phyloP scores from a whole-genome alignment of 1,140 invertebrate species.

The Aphis craccivora region DNA sequence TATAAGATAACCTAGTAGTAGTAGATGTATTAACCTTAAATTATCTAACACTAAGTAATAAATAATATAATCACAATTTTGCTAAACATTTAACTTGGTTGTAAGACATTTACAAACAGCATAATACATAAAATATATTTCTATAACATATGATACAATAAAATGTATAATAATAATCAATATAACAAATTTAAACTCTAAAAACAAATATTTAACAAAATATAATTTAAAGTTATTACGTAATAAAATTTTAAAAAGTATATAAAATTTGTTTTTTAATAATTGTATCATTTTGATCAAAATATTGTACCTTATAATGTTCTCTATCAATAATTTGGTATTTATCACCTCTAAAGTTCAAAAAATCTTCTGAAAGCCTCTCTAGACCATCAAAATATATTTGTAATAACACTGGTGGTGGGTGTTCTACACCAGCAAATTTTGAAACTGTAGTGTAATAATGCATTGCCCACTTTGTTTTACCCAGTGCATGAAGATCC shows the following conservation, averaged over 20 bases:
- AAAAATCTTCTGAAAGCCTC: conserved; percentile 60
- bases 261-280: conserved; percentile 54
- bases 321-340: conserved; percentile 61
- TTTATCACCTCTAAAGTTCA: conserved; percentile 60
- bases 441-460: conserved; percentile 61
- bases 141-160: background rate
- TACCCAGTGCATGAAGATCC: conserved; percentile 59
- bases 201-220: background rate
- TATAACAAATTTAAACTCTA: conserved; percentile 22
- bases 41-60: background rate
- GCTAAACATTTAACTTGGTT: background rate
- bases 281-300: conserved; percentile 8
- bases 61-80: background rate
- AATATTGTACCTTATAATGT: conserved; percentile 55
- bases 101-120: background rate
- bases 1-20: background rate
- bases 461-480: conserved; percentile 58
- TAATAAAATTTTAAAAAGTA: background rate
- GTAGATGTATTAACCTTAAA: background rate
- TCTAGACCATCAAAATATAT: conserved; percentile 60
- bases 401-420: conserved; percentile 60
- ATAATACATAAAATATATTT: conserved; percentile 3
- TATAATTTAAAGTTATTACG: background rate
- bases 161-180: background rate
- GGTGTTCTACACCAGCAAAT: conserved; percentile 59